Percentiles rank a stretch among this genome's conserved stretches.
These are phyloP conservation scores for Himalopsyche tibetana DNA, from an alignment of 2,888 invertebrate species.

Conservation along the genomic window DNA sequence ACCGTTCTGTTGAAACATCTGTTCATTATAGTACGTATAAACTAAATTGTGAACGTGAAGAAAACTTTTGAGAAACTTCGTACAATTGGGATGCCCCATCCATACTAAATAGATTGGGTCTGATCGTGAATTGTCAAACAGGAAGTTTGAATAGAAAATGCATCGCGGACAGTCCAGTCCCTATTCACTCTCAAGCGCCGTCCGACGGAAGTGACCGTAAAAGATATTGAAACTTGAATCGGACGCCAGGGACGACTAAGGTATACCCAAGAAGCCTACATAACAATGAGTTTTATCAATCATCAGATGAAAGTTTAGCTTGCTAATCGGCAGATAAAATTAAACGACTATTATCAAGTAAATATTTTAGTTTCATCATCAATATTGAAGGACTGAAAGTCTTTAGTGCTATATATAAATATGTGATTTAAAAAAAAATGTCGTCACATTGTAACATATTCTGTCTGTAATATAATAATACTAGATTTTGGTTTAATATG, in stretches of 20 bases:
- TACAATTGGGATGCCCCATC: constrained; percentile 51
- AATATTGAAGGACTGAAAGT: not conserved
- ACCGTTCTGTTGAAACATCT: no score
- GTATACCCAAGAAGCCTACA: constrained; percentile 38
- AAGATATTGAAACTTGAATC: constrained; percentile 65
- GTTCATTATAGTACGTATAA: no score
- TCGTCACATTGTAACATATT: no score
- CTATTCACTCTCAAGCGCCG: constrained; percentile 48
- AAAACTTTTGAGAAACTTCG: constrained; percentile 2
- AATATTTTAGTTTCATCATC: not conserved
- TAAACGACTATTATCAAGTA: not conserved
- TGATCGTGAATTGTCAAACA: constrained; percentile 36
- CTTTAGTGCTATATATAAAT: no score
- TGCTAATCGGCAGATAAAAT: not conserved
- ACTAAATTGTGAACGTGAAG: no score
- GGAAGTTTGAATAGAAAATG: constrained; percentile 65
- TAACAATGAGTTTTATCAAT: constrained; percentile 3
- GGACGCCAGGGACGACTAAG: constrained; percentile 50
- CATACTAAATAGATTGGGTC: constrained; percentile 65
- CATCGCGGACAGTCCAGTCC: constrained; percentile 49
- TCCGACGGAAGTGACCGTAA: constrained; percentile 62
- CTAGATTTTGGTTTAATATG: no score
- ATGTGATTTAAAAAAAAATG: no score
- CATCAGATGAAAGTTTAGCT: not conserved
- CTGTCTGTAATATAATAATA: no score